A percentile compares a stretch with the other conserved stretches of the same genome.
phyloP scores from a whole-genome alignment of 1,140 invertebrate genomes.

The Aphaenogaster rudis region DNA sequence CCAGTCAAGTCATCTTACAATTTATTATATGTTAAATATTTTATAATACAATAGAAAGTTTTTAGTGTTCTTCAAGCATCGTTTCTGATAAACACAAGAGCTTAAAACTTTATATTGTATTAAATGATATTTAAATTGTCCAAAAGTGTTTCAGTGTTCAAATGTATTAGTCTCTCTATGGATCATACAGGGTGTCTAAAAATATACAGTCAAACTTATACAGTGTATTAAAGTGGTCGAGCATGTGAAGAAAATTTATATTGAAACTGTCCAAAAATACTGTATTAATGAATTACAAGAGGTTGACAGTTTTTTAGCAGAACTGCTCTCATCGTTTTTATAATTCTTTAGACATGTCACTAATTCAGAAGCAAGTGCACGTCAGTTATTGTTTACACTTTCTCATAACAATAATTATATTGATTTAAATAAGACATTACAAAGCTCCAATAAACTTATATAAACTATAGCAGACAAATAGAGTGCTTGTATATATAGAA shows the following conservation, averaged over 20 bases:
- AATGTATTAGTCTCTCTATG: conserved; percentile 27
- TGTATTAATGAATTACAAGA: conserved; percentile 4
- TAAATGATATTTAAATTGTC: conserved; percentile 19
- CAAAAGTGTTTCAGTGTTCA: neutral
- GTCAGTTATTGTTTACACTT: conserved; percentile 33
- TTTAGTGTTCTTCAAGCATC: neutral
- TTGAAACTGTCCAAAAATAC: conserved; percentile 11
- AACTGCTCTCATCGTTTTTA: conserved; percentile 26
- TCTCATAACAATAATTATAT: conserved; percentile 6
- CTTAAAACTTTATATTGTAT: neutral
- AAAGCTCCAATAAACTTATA: conserved; percentile 24
- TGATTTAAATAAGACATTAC: conserved; percentile 34
- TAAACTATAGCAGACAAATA: conserved; percentile 37
- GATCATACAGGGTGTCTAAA: conserved; percentile 58
- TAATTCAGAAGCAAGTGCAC: conserved; percentile 20
- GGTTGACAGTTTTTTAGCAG: neutral
- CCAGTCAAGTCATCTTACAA: too few species aligned
- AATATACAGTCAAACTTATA: conserved; percentile 23
- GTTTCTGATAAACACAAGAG: neutral
- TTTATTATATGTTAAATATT: conserved; percentile 7
- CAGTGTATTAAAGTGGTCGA: conserved; percentile 27
- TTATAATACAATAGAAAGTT: conserved; percentile 3
- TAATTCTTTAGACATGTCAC: conserved; percentile 12
- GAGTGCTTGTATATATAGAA: conserved; percentile 55
- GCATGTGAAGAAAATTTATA: conserved; percentile 35